Evolutionary conservation across 2,888 invertebrate species (phyloP), one percentile per base, ranked within the genome.

Genomic region (Tanaodytes sp.): DNA sequence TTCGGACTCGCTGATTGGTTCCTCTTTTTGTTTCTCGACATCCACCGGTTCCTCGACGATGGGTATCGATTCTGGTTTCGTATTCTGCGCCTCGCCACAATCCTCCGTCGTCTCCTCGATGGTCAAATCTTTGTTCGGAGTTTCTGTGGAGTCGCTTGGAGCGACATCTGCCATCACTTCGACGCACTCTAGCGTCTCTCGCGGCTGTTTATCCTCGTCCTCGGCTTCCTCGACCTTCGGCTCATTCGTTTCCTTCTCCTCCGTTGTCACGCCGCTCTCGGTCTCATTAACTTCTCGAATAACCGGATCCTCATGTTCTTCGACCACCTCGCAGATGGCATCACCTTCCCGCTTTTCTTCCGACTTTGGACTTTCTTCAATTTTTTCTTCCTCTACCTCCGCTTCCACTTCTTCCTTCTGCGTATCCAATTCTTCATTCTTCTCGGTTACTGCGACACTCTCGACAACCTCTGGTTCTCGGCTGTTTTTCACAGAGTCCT

Each of bases 101-200:
- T 81, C 80, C 19, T 76, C 77, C 45, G 71, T 73, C n/a, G 77
- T 72, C 72, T 84, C 83, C 43, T 79, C 79, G 74, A 82, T 81
- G 6, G 76, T 78, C 3, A 76, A 2, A 19, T 49, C 23, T 11
- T 39, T 45, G 5, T 23, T 40, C 3, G n/a, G 4, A 12, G 45
- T 64, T 0, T 65, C 39, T n/a, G 52, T 39, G 5, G 59, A 36
- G 3, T 51, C 43, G 15, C n/a, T 49, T 2, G 12, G 36, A 18
- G 43, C 12, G 6, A 12, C 23, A 11, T 67, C 18, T 40, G 27
- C 2, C 1, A 73, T 27, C 15, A 45, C 62, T 16, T 69, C 66
- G 9, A 20, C 54, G 18, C 46, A 59, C 16, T 66, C 52, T 3
- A 65, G 31, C 2, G 19, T 33, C 15, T 58, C 40, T 27, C 11